Conservation (phyloP, 2,797 vertebrate genomes). For the Chelonia mydas region DNA sequence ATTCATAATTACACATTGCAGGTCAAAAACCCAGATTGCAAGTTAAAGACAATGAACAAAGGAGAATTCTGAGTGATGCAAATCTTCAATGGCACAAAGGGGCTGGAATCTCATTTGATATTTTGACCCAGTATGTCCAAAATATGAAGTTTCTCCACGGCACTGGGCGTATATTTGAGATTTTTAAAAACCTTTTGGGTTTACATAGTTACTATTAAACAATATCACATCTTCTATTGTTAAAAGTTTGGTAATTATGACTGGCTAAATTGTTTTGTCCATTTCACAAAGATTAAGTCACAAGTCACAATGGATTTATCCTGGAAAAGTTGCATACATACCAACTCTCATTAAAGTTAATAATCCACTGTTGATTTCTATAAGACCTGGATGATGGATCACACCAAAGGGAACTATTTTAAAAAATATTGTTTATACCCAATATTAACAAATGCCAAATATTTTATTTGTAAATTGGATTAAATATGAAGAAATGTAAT, state of each 20-base stretch:
- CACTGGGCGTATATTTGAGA: background rate
- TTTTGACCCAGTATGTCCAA: background rate
- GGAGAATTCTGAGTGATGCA: background rate
- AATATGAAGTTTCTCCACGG: background rate
- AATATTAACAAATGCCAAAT: background rate
- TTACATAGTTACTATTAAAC: background rate
- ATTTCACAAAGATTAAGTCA: background rate
- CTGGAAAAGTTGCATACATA: background rate
- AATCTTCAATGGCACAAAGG: background rate
- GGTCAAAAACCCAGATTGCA: slow-evolving; percentile 16
- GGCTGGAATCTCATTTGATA: background rate
- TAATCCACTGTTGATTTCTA: background rate
- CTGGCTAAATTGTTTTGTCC: background rate
- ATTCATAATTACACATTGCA: background rate
- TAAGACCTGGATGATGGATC: background rate
- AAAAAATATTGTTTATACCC: background rate
- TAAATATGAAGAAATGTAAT: background rate
- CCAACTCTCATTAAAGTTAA: background rate
- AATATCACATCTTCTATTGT: background rate
- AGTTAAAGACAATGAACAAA: slow-evolving; percentile 7
- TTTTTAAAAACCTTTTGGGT: background rate
- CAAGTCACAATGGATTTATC: background rate
- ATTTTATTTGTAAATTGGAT: background rate
- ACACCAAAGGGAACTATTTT: fast-evolving
- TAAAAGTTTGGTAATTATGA: background rate